phyloP scores from a whole-genome alignment of 2,113 vertebrate species.

The Nothoprocta pentlandii region DNA sequence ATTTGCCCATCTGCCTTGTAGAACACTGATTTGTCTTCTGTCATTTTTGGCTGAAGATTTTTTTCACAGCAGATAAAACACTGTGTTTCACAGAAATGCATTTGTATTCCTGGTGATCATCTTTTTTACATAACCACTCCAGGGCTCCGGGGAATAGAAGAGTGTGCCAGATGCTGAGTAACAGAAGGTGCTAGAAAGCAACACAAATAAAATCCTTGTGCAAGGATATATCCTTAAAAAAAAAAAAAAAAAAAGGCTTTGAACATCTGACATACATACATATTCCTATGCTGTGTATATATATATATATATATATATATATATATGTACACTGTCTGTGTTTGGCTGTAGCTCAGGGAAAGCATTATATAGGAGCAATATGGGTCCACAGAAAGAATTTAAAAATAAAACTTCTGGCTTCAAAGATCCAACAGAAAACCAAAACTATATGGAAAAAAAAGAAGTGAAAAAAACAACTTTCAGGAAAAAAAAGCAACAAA shows the following conservation, averaged over 20 bases:
- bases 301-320: too few relatives aligned
- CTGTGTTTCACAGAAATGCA: background rate
- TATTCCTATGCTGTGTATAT: background rate
- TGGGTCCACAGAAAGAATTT: background rate
- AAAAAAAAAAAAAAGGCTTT: background rate
- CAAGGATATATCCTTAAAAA: background rate
- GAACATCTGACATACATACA: background rate
- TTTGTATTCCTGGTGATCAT: background rate
- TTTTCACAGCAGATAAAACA: background rate
- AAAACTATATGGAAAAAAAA: background rate
- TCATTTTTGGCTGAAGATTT: background rate
- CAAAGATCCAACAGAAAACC: background rate
- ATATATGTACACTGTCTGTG: background rate
- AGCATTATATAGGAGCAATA: background rate
- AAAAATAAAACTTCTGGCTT: background rate
- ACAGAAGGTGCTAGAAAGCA: conserved; percentile 22
- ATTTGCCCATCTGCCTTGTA: background rate
- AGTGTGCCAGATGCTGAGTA: conserved; percentile 4
- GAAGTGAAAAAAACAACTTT: background rate
- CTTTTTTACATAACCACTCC: background rate
- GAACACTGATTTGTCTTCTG: background rate
- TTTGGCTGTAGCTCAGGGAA: background rate
- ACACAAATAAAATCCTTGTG: background rate
- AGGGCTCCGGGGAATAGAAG: background rate
- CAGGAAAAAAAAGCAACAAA: background rate